Evolutionary conservation across 2,888 invertebrate genomes (phyloP), one percentile per base, ranked within the genome.

Genomic region (Ferdinandea cuprea): DNA sequence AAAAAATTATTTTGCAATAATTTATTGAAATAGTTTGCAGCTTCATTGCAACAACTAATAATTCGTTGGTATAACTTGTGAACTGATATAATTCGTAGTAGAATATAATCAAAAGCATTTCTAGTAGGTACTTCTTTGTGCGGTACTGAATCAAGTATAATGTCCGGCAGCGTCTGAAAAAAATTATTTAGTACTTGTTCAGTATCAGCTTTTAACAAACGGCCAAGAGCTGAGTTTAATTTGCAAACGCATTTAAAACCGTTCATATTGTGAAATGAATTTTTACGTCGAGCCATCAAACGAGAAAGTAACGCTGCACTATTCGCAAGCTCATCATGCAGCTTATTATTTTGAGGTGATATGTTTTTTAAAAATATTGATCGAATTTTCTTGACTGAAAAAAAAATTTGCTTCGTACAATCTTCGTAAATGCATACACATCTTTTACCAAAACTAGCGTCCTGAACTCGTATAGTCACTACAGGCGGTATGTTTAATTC

Each of bases 211-310:
- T 88, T 88, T 1, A 90, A 65, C 2, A 90, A 69, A 0, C 90
- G 89, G 8, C 89, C 88, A 0, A 90, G 86, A 0, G 89, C 88
- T 0, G 88, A 32, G 63, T 90, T 90, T 1, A 90, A 69, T 71
- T 91, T 91, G 17, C 88, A 87, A 3, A 90, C 76, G 2, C 86
- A 73, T 17, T 88, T 88, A 68, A 89, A 91, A 0, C 90, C 90
- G 7, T 86, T 87, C 88, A 90, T 88, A 15, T 85, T 86, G 1
- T 84, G 87, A 76, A 91, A 91, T 0, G 91, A 91, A 63, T 89
- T 90, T 63, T 89, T 89, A 0, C 90, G 88, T 0, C 90, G 87
- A 0, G 90, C 90, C 87, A 90, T 89, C 0, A 91, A 80, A 1
- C 90, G 87, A 1, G 89, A 89, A 32, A 90, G 87, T 25, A 90